These are phyloP conservation scores for Adela reaumurella DNA, from an alignment of 2,888 invertebrate species.

Conservation along the genomic window DNA sequence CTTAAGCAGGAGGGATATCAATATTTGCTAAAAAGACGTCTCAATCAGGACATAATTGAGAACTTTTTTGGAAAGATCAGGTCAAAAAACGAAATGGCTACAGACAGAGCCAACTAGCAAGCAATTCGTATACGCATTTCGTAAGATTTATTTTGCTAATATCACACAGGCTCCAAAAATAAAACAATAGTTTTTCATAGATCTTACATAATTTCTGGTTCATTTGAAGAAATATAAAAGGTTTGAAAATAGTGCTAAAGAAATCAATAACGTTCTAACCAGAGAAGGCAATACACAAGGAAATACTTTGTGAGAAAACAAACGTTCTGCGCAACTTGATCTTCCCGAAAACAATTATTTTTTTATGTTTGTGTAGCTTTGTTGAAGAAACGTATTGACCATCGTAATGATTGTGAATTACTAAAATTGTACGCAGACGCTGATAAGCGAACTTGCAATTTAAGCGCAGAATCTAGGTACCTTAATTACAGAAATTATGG, in stretches of 20 bases:
- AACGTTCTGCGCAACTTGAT: background rate
- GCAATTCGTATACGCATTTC: background rate
- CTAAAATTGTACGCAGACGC: background rate
- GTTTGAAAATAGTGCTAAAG: too few relatives aligned
- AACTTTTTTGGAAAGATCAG: too few relatives aligned
- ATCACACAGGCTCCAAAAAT: background rate
- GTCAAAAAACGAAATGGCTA: background rate
- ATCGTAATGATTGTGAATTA: background rate
- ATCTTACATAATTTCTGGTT: too few relatives aligned
- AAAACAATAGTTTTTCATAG: background rate
- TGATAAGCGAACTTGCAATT: background rate
- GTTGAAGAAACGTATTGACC: too few relatives aligned
- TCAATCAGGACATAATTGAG: background rate
- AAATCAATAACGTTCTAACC: too few relatives aligned
- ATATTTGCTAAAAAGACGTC: background rate
- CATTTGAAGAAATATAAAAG: too few relatives aligned
- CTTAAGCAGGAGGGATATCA: background rate
- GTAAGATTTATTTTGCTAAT: background rate
- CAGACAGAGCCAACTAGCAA: background rate
- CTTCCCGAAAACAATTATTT: background rate
- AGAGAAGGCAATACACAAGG: too few relatives aligned
- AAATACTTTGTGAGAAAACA: background rate
- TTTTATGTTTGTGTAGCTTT: background rate
- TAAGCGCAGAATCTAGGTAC: background rate
- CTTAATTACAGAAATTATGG: background rate